Base-by-base conservation (phyloP, 2,888 invertebrate genomes). In the Macaria liturata region DNA sequence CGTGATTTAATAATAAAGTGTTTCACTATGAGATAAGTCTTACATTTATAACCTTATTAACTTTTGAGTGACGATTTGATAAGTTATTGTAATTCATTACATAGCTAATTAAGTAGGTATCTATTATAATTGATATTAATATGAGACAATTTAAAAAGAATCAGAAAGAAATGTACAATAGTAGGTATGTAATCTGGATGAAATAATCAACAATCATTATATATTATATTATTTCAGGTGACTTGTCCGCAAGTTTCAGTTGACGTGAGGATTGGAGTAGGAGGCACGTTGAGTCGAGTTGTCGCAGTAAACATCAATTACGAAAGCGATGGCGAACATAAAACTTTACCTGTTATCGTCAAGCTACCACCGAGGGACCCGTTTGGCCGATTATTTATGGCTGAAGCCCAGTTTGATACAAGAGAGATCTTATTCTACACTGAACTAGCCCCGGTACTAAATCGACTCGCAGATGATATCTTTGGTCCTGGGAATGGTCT, bases 391-490 rank as follows among this genome's bases (percentile, higher is more conserved):
- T 94, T 95, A 68, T 96, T 96, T 81, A 96, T 96, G 60, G 96
- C 95, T 32, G 96, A 96, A 79, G 96, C 96, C 1, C 96, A 96
- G 80, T 96, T 96, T 78, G 96, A 96, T 81, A 93, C 96, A 4
- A 91, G 96, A 61, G 96, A 96, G 86, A 96, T 96, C 71, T 94
- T 95, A 67, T 96, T 96, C 86, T 96, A 96, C 79, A 96, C 96
- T 0, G 94, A 96, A 91, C 94, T 96, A 72, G 93, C 92, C 6
- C 92, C 96, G 90, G 95, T 95, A 20, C 93, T 96, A 37, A 95
- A 96, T 4, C 95, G 95, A 72, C 79, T 96, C 65, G 93, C 95
- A 65, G 91, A 92, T 31, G 95, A 96, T 71, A 84, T 83, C 0
- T 66, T 88, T 37, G 92, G 92, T 2, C 86, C 86, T 34, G 88